Base-by-base conservation (phyloP, 2,797 vertebrate genomes). In the Pseudochirops corinnae region DNA sequence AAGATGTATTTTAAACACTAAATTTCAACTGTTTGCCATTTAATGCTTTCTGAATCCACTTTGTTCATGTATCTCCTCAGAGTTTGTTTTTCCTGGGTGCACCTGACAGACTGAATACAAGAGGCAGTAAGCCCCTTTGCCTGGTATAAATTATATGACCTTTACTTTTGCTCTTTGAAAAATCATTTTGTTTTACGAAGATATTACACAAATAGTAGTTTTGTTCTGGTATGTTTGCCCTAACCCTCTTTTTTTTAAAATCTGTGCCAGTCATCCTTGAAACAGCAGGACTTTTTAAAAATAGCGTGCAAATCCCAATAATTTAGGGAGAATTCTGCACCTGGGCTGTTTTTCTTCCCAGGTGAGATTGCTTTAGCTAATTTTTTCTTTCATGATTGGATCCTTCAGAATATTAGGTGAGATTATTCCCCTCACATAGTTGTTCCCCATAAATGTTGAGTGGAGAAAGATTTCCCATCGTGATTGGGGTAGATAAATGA, bases 351-450 rank as follows among this genome's bases (percentile, higher is more conserved):
- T 67, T 95, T 93, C 31, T 96, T 97, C 67, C 93, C 46, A 97
- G 94, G 90, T 96, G 56, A 57, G 55, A 96, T 62, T 82, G 46
- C 82, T 94, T 92, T 97, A 90, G 21, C 9, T 95, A 96, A 94
- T 96, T 96, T 46, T 93, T 95, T 46, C 39, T 90, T 96, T 55
- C 1, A 9, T 57, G 91, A 91, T 56, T 91, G 55, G 53, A 93
- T 96, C 53, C 94, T 95, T 97, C 87, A 82, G 94, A 95, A 91
- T 94, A 94, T 95, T 14, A 5, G 96, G 67, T 96, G 93, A 95
- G 91, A 93, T 93, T 93, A 93, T 92, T 94, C 67, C 94, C 55
- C 55, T 97, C 93, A 95, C 94, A 97, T 67, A 74, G 95, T 90
- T 90, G 26, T 95, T 93, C 95, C 33, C 91, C 1, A 7, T 91